These are phyloP conservation scores for Oriolus oriolus DNA, from an alignment of 2,113 vertebrate species.

Conservation along the genomic window DNA sequence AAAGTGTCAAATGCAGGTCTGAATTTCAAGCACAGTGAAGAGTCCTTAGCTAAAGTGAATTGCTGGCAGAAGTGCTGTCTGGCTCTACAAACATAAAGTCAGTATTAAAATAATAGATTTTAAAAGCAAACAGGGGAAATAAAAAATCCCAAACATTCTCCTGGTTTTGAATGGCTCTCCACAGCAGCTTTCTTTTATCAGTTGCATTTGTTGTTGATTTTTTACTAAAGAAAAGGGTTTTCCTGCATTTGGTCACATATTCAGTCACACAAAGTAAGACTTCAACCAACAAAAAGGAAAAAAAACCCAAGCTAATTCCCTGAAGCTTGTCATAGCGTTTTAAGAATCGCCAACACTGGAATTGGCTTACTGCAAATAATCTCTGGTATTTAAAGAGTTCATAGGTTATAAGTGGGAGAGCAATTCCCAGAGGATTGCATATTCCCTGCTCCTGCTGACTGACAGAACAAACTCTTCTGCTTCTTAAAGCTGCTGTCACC, in stretches of 20 bases:
- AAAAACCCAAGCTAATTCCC: background rate
- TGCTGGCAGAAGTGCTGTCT: background rate
- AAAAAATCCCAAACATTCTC: background rate
- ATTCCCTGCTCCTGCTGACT: background rate
- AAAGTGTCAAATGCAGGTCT: background rate
- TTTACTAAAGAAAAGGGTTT: background rate
- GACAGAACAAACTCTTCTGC: background rate
- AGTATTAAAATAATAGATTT: background rate
- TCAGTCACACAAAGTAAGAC: background rate
- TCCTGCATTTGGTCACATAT: background rate
- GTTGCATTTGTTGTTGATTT: background rate
- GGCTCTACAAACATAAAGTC: background rate
- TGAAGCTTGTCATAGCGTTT: background rate
- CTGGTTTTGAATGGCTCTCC: background rate
- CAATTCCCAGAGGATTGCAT: background rate
- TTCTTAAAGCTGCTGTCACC: background rate
- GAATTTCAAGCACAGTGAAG: background rate
- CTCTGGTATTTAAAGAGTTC: background rate
- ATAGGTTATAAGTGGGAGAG: background rate
- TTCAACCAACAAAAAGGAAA: background rate
- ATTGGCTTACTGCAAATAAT: background rate
- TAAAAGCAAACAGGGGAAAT: background rate
- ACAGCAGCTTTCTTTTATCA: background rate
- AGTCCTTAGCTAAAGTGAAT: background rate
- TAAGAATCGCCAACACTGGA: background rate